Conservation (phyloP, 1,140 invertebrate genomes). For the Caenorhabditis elegans region WBcel235 BX284604.4:4872501-4873000, state of each 20-base stretch:
- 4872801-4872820: neutral
- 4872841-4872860: neutral
- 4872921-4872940: too few relatives aligned
- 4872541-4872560: neutral
- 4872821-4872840: neutral
- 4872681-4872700: neutral
- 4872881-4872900: too few relatives aligned
- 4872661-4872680: neutral
- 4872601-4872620: neutral
- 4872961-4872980: too few relatives aligned
- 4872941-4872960: too few relatives aligned
- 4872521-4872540: neutral
- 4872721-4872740: neutral
- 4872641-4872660: neutral
- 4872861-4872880: neutral
- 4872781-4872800: neutral
- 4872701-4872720: neutral
- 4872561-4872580: too few relatives aligned
- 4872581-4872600: too few relatives aligned
- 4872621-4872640: neutral
- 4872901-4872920: too few relatives aligned
- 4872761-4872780: neutral
- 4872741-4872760: neutral
- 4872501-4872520: neutral
- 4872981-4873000: too few relatives aligned